Evolutionary conservation across 2,888 invertebrate species (phyloP).

Genomic region (Eutolmus rufibarbis): DNA sequence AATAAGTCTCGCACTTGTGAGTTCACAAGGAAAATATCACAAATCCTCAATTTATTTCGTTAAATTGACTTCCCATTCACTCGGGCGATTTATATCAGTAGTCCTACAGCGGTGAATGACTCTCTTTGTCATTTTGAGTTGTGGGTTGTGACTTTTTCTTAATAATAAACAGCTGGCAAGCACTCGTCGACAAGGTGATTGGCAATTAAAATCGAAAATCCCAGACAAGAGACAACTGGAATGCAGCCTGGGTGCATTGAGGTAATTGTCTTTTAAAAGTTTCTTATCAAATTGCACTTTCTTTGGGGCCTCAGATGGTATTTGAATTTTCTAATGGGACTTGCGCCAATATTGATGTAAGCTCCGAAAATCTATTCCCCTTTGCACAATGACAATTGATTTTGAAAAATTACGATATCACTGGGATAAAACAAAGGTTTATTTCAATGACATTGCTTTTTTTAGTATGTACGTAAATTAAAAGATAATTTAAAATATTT

Average conservation of each 20-base stretch:
- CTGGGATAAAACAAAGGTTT: neutral
- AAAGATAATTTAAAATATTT: neutral
- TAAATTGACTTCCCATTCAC: neutral
- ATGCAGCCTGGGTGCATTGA: neutral
- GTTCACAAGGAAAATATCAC: neutral
- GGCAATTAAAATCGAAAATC: neutral
- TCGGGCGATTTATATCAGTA: neutral
- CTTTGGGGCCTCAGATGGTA: neutral
- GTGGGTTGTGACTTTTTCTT: neutral
- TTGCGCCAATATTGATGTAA: neutral
- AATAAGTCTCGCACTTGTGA: neutral
- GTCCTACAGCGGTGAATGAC: neutral
- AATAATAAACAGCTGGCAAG: neutral
- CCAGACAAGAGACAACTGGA: neutral
- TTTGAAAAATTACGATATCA: neutral
- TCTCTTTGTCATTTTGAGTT: neutral
- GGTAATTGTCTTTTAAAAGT: neutral
- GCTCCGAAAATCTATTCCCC: neutral
- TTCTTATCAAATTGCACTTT: neutral
- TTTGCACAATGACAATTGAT: neutral
- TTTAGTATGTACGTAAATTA: neutral
- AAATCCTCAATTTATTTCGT: neutral
- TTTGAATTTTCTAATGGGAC: neutral
- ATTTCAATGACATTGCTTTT: neutral
- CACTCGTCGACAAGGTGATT: neutral